Evolutionary conservation across 92 coral and sea anemone species (phyloP).

Genomic region (Porites rus): DNA sequence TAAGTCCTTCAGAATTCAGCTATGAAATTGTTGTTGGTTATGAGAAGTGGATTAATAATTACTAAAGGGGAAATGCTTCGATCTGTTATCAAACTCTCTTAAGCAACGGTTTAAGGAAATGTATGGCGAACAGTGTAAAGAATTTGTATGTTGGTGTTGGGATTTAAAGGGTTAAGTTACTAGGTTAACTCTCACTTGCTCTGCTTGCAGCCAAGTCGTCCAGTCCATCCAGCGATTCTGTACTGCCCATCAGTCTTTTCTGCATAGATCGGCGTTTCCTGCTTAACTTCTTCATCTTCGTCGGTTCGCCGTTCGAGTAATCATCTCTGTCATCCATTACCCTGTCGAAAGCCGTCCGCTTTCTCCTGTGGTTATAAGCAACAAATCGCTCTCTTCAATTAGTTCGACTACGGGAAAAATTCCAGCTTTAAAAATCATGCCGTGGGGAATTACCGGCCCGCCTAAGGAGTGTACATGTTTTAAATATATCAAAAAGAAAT

Average conservation of each 20-base stretch:
- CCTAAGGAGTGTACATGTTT: no score
- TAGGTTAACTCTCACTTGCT: constrained; percentile 45
- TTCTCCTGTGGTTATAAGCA: constrained; percentile 36
- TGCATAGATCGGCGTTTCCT: constrained; percentile 73
- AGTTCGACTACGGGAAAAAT: neutral
- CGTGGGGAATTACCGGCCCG: neutral
- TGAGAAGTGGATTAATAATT: no score
- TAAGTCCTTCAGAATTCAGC: no score
- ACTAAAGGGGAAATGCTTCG: neutral
- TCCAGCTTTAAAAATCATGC: neutral
- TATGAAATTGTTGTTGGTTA: no score
- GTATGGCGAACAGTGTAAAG: no score
- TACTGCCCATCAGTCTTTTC: constrained; percentile 87
- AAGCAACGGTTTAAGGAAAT: neutral
- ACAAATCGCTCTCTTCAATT: neutral
- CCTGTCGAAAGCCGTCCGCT: constrained; percentile 51
- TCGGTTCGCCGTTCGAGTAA: constrained; percentile 67
- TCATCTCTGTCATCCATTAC: constrained; percentile 76
- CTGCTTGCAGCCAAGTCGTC: constrained; percentile 78
- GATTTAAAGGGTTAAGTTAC: no score
- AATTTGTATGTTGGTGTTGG: no score
- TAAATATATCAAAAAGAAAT: no score
- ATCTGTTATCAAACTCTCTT: neutral
- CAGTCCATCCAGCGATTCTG: constrained; percentile 77
- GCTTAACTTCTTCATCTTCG: constrained; percentile 62